These are phyloP conservation scores for Eulimnadia texana DNA, from an alignment of 1,140 invertebrate species.

Conservation along the genomic window DNA sequence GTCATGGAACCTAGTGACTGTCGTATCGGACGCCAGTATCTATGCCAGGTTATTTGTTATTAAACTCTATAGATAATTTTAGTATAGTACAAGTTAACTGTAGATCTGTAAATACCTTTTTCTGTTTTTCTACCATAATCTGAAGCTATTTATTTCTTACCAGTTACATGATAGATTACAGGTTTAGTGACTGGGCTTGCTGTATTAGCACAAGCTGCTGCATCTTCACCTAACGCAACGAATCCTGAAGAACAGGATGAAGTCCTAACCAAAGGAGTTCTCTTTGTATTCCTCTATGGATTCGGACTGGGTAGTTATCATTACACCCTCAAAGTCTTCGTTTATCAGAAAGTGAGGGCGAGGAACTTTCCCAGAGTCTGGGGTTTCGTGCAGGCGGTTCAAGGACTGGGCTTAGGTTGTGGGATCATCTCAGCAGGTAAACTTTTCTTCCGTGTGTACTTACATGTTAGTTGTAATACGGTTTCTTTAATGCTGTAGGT, in stretches of 20 bases:
- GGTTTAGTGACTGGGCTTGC: slow-evolving; percentile 6
- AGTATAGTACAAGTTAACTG: too few relatives aligned
- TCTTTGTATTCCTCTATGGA: slow-evolving; percentile 66
- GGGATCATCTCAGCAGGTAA: slow-evolving; percentile 74
- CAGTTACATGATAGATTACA: too few relatives aligned
- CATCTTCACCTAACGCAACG: background rate
- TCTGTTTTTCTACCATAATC: too few relatives aligned
- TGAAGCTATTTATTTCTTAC: too few relatives aligned
- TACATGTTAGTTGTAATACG: too few relatives aligned
- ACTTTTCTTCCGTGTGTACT: too few relatives aligned
- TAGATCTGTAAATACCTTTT: too few relatives aligned
- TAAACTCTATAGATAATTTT: background rate
- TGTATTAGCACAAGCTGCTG: background rate
- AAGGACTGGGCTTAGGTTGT: slow-evolving; percentile 67
- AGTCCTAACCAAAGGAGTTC: slow-evolving; percentile 37
- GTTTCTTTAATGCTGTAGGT: too few relatives aligned
- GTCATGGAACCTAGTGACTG: slow-evolving; percentile 69
- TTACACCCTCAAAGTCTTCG: slow-evolving; percentile 77
- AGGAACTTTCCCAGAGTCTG: slow-evolving; percentile 73
- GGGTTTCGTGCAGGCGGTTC: slow-evolving; percentile 75
- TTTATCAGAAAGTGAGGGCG: slow-evolving; percentile 66
- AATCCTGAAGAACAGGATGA: background rate
- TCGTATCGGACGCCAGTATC: slow-evolving; percentile 66
- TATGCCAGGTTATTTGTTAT: slow-evolving; percentile 36
- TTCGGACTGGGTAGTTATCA: slow-evolving; percentile 51